Percentiles rank a stretch among this genome's conserved stretches.
Conservation (phyloP, 2,888 invertebrate genomes). For the Poecilobothrus nobilitatus region DNA sequence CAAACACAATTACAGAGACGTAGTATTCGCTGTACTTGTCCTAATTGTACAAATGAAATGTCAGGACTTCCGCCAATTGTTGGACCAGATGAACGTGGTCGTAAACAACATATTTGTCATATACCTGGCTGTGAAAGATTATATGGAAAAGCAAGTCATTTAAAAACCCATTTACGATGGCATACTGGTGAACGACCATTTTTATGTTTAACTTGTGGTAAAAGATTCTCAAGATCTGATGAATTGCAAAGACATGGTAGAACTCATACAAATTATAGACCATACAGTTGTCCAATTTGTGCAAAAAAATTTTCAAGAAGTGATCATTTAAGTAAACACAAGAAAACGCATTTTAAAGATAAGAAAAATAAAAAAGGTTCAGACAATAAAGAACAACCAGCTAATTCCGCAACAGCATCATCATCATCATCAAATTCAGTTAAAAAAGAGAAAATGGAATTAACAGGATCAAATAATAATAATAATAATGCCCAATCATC, state of each 20-base stretch:
- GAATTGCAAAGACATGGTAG: slow-evolving; percentile 81
- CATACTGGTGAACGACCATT: slow-evolving; percentile 90
- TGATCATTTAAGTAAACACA: slow-evolving; percentile 88
- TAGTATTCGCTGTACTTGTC: slow-evolving; percentile 69
- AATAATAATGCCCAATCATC: neutral
- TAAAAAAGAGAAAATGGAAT: slow-evolving; percentile 15
- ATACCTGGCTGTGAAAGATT: slow-evolving; percentile 79
- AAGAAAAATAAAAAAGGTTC: slow-evolving; percentile 40
- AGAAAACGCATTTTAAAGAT: slow-evolving; percentile 66
- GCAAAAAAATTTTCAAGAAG: slow-evolving; percentile 85
- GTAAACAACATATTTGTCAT: slow-evolving; percentile 78
- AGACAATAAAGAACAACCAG: slow-evolving; percentile 19
- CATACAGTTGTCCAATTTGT: slow-evolving; percentile 80
- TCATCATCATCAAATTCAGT: slow-evolving; percentile 23
- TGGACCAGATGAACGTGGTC: slow-evolving; percentile 64
- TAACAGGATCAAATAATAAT: slow-evolving; percentile 13
- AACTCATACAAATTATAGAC: slow-evolving; percentile 84
- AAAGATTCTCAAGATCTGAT: slow-evolving; percentile 84
- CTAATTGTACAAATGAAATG: slow-evolving; percentile 72
- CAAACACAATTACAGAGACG: slow-evolving; percentile 55
- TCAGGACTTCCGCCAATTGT: slow-evolving; percentile 64
- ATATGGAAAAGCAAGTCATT: slow-evolving; percentile 88
- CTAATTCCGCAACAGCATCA: slow-evolving; percentile 30
- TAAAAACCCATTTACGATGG: slow-evolving; percentile 88
- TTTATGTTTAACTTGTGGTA: slow-evolving; percentile 79